Evolutionary conservation across 2,113 vertebrate genomes (phyloP).

Genomic region (Hyla sarda): DNA sequence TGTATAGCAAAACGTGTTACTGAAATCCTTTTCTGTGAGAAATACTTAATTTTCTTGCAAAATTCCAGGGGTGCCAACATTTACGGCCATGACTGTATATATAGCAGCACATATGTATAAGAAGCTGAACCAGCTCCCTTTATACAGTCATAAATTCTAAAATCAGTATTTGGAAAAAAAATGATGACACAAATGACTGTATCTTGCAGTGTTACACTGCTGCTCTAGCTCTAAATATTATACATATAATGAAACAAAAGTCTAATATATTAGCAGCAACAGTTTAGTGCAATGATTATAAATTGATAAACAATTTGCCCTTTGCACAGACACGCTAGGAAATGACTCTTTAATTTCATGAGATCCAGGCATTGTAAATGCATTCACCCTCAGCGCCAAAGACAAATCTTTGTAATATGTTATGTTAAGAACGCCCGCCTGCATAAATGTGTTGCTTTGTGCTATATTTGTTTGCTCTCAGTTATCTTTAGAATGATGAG

Average conservation of each 20-base stretch:
- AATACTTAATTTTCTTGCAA: too few relatives aligned
- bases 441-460: constrained; percentile 22
- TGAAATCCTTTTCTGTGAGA: too few relatives aligned
- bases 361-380: constrained; percentile 10
- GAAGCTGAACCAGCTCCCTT: too few relatives aligned
- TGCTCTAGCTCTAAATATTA: background rate
- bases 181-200: too few relatives aligned
- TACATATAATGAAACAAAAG: background rate
- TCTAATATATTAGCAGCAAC: background rate
- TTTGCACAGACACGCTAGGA: background rate
- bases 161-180: too few relatives aligned
- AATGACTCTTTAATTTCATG: background rate
- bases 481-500: constrained; percentile 34
- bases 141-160: too few relatives aligned
- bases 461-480: background rate
- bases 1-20: too few relatives aligned
- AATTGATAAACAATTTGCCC: background rate
- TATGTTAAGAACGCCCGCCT: constrained; percentile 15
- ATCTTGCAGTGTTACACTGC: background rate
- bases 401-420: constrained; percentile 40
- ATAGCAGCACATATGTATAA: too few relatives aligned
- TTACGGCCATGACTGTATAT: too few relatives aligned
- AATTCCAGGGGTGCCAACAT: too few relatives aligned
- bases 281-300: background rate
- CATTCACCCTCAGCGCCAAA: background rate